Evolutionary conservation across 2,797 vertebrate species (phyloP).

Genomic region (Poeciliopsis presidionis): DNA sequence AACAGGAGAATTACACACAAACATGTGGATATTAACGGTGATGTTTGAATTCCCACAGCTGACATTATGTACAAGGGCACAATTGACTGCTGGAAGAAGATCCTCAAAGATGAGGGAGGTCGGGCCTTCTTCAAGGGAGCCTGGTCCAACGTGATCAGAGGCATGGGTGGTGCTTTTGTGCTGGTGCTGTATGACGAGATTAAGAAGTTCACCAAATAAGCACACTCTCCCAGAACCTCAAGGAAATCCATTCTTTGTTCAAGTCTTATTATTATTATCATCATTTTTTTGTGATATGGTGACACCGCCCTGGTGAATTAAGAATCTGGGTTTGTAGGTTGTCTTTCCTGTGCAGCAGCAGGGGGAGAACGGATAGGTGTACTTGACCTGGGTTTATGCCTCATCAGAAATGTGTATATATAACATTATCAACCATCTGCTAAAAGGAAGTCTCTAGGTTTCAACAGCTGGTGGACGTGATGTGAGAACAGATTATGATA

Average conservation of each 20-base stretch:
- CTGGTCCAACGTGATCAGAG: conserved; percentile 98
- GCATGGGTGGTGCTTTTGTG: conserved; percentile 98
- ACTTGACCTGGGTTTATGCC: conserved; percentile 29
- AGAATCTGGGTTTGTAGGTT: conserved; percentile 43
- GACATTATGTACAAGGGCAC: conserved; percentile 99
- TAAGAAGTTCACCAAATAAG: conserved; percentile 92
- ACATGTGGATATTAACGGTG: conserved; percentile 9
- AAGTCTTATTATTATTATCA: conserved; percentile 74
- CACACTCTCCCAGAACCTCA: conserved; percentile 38
- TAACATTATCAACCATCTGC: conserved; percentile 38
- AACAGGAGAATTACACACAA: conserved; percentile 9
- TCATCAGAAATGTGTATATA: conserved; percentile 67
- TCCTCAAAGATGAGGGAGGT: conserved; percentile 91
- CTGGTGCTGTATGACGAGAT: conserved; percentile 99
- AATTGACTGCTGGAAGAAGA: conserved; percentile 98
- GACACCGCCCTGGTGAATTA: conserved; percentile 79
- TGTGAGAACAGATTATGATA: conserved; percentile 29
- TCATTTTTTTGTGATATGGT: conserved; percentile 75
- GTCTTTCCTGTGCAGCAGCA: conserved; percentile 52
- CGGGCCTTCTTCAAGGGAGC: conserved; percentile 99
- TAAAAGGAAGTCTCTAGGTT: conserved; percentile 37
- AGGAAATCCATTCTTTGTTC: conserved; percentile 70
- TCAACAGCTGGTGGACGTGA: conserved; percentile 32
- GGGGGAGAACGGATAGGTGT: conserved; percentile 18
- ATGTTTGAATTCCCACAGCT: conserved; percentile 79